Evolutionary conservation across 2,113 vertebrate genomes (phyloP).

Genomic region (Sebastes fasciatus): DNA sequence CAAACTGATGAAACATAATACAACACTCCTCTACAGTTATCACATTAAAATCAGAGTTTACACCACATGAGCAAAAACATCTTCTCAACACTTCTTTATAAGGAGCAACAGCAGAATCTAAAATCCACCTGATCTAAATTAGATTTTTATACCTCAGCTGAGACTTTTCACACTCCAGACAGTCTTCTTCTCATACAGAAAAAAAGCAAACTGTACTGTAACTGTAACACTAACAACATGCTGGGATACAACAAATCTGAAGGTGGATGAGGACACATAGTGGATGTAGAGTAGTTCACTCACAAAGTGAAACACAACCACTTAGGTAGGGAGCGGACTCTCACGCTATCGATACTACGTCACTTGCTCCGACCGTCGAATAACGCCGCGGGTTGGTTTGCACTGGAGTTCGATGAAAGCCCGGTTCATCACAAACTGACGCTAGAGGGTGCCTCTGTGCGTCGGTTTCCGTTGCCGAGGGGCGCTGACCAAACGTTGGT

Average conservation of each 20-base stretch:
- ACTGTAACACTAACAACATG: not conserved
- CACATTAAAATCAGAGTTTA: not conserved
- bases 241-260: not conserved
- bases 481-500: no score
- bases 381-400: no score
- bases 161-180: slow-evolving; percentile 23
- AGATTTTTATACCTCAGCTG: slow-evolving; percentile 13
- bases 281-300: not conserved
- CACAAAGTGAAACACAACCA: not conserved
- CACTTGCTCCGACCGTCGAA: no score
- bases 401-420: no score
- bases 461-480: no score
- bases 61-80: not conserved
- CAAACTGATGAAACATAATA: no score
- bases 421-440: no score
- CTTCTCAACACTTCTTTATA: no score
- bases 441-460: no score
- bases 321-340: no score
- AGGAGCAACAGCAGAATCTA: slow-evolving; percentile 9
- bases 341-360: no score
- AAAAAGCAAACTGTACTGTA: not conserved
- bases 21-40: not conserved
- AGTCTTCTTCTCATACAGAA: not conserved
- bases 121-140: slow-evolving; percentile 20
- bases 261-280: not conserved